Evolutionary conservation across 2,888 invertebrate genomes (phyloP).

Genomic region (Vanessa cardui): DNA sequence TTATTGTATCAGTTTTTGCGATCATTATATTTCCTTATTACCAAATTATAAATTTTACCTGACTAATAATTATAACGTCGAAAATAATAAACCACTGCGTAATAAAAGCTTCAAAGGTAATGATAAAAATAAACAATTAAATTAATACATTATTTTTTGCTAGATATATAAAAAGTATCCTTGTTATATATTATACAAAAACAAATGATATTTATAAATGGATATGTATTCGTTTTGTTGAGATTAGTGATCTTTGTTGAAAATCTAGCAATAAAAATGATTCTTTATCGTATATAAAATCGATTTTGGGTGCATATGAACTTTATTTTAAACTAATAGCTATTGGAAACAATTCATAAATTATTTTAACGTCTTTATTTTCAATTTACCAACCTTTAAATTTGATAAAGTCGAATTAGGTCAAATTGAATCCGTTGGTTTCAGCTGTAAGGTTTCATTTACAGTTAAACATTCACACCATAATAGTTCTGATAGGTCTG

Average conservation of each 20-base stretch:
- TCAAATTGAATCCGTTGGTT: constrained; percentile 31
- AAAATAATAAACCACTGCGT: neutral
- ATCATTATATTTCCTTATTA: too few species aligned
- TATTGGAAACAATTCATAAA: too few species aligned
- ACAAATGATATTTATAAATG: too few species aligned
- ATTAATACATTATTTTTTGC: constrained; percentile 4
- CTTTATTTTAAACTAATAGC: too few species aligned
- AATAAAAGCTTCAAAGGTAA: constrained; percentile 2
- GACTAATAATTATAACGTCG: neutral
- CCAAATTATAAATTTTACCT: too few species aligned
- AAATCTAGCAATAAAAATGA: too few species aligned
- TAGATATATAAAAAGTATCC: constrained; percentile 6
- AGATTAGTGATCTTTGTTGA: too few species aligned
- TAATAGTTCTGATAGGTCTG: neutral
- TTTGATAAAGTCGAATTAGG: constrained; percentile 25
- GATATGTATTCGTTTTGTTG: too few species aligned
- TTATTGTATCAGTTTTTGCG: too few species aligned
- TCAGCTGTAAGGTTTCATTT: constrained; percentile 29
- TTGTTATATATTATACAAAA: neutral
- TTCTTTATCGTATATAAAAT: too few species aligned
- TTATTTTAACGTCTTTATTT: too few species aligned
- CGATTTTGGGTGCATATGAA: too few species aligned
- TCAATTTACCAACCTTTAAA: neutral
- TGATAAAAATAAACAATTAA: constrained; percentile 14
- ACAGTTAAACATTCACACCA: constrained; percentile 3